These are phyloP conservation scores for Oophaga pumilio DNA, from an alignment of 2,113 vertebrate genomes.

Conservation along the genomic window DNA sequence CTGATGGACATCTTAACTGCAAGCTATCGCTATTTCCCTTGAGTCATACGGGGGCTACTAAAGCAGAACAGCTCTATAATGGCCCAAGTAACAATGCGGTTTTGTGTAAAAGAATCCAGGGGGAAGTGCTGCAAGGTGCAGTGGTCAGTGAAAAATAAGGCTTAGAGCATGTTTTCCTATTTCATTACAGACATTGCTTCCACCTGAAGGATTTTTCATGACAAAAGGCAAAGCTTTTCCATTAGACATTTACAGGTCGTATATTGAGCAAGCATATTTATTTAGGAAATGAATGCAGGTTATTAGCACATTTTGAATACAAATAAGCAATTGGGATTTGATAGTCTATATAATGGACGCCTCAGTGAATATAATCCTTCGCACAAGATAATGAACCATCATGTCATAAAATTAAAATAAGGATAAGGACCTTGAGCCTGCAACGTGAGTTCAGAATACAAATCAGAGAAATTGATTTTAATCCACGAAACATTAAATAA, in stretches of 20 bases:
- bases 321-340: slow-evolving; percentile 43
- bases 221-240: slow-evolving; percentile 77
- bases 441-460: neutral
- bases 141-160: slow-evolving; percentile 78
- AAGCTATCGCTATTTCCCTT: slow-evolving; percentile 89
- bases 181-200: slow-evolving; percentile 82
- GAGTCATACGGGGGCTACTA: slow-evolving; percentile 82
- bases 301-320: slow-evolving; percentile 68
- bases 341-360: slow-evolving; percentile 10
- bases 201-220: slow-evolving; percentile 87
- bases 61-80: slow-evolving; percentile 85
- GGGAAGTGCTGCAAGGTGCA: slow-evolving; percentile 82
- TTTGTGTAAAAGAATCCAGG: slow-evolving; percentile 93
- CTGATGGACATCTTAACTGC: slow-evolving; percentile 89
- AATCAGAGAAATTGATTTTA: neutral
- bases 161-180: slow-evolving; percentile 81
- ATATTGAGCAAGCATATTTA: slow-evolving; percentile 76
- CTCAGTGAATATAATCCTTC: slow-evolving; percentile 5
- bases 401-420: slow-evolving; percentile 16
- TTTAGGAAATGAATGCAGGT: slow-evolving; percentile 65
- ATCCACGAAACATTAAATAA: neutral
- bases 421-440: neutral
- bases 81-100: slow-evolving; percentile 91
- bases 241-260: slow-evolving; percentile 79
- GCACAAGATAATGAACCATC: neutral